A percentile compares a stretch with the other conserved stretches of the same genome.
Evolutionary conservation across 1,140 invertebrate species (phyloP).

Genomic region (Temnothorax curvispinosus): DNA sequence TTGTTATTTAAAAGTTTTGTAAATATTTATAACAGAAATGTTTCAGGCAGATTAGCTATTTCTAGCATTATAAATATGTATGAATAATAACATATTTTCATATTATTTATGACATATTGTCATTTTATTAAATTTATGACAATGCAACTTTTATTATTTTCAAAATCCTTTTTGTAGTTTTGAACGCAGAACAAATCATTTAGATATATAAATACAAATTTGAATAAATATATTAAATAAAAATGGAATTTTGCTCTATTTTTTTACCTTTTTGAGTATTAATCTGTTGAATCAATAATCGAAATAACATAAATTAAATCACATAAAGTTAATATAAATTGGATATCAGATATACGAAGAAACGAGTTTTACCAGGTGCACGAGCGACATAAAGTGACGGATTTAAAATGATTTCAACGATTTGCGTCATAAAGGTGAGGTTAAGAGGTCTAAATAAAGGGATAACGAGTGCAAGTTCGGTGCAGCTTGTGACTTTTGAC

Average conservation of each 20-base stretch:
- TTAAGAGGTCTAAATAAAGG: constrained; percentile 30
- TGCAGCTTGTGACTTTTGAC: constrained; percentile 54
- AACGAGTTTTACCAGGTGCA: constrained; percentile 23
- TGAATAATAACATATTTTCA: neutral
- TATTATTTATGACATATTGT: neutral
- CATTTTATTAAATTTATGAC: neutral
- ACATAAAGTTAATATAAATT: neutral
- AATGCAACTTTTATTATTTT: neutral
- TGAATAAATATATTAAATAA: neutral
- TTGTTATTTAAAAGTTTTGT: neutral
- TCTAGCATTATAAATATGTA: neutral
- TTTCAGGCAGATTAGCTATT: neutral
- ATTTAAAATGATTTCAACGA: constrained; percentile 37
- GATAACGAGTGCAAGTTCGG: neutral
- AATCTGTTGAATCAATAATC: neutral
- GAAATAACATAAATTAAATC: neutral
- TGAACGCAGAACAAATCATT: neutral
- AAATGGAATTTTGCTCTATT: neutral
- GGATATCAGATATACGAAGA: neutral
- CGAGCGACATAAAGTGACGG: constrained; percentile 21
- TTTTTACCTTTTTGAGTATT: constrained; percentile 20
- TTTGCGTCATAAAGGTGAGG: neutral
- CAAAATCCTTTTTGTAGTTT: neutral
- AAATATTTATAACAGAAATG: neutral
- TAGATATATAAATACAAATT: neutral